phyloP scores from a whole-genome alignment of 1,140 invertebrate genomes.

The Caenorhabditis latens region DNA sequence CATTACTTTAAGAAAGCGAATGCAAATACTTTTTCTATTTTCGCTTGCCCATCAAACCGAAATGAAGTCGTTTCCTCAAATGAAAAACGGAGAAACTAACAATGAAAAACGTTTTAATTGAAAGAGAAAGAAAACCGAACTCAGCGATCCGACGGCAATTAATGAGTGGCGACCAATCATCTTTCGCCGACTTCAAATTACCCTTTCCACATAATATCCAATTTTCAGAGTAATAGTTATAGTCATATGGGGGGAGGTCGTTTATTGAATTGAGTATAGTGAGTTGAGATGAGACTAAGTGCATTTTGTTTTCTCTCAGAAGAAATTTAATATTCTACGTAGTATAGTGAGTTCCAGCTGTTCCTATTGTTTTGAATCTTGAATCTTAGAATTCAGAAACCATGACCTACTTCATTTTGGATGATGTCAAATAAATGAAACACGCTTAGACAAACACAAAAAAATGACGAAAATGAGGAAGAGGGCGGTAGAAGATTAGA shows the following conservation, averaged over 20 bases:
- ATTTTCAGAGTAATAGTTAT: slow-evolving; percentile 45
- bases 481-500: not conserved
- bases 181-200: slow-evolving; percentile 6
- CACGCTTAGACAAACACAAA: not conserved
- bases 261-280: slow-evolving; percentile 9
- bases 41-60: not conserved
- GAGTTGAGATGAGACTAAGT: not conserved
- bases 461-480: slow-evolving; percentile 23
- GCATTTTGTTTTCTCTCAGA: not conserved
- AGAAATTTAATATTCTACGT: not conserved
- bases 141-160: slow-evolving; percentile 6
- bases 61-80: not conserved
- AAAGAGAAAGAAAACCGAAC: slow-evolving; percentile 10
- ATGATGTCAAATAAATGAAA: slow-evolving; percentile 33
- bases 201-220: slow-evolving; percentile 35
- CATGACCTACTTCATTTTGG: not conserved
- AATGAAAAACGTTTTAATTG: not conserved
- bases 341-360: not conserved
- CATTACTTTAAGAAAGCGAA: not conserved
- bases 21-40: not conserved
- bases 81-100: not conserved
- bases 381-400: not conserved
- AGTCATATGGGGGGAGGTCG: not conserved
- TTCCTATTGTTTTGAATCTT: not conserved
- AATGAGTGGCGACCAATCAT: slow-evolving; percentile 44